Percentiles rank a stretch among this genome's conserved stretches.
Evolutionary conservation across 2,888 invertebrate genomes (phyloP).

Genomic region (Crematogaster levior): DNA sequence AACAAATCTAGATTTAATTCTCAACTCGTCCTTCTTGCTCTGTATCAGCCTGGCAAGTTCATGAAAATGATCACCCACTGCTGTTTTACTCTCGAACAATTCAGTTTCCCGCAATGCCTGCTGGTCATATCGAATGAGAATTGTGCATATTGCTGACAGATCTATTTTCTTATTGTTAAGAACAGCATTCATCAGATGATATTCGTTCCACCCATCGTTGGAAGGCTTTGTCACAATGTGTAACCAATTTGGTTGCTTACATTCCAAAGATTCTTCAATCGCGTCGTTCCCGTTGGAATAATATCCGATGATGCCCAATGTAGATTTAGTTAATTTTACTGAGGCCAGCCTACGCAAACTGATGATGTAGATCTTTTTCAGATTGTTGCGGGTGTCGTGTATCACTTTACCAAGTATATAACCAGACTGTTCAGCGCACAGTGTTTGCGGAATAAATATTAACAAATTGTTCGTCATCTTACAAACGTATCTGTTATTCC

Average conservation of each 20-base stretch:
- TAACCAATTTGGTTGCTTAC: constrained; percentile 79
- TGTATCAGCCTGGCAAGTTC: constrained; percentile 80
- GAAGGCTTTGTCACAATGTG: constrained; percentile 66
- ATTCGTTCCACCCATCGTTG: constrained; percentile 62
- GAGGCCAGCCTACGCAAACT: constrained; percentile 60
- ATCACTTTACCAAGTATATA: constrained; percentile 79
- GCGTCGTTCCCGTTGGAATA: constrained; percentile 68
- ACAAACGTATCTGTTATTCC: neutral
- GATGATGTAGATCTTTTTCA: constrained; percentile 80
- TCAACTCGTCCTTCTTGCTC: constrained; percentile 64
- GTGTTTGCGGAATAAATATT: constrained; percentile 79
- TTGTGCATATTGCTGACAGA: constrained; percentile 64
- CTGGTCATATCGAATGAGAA: constrained; percentile 81
- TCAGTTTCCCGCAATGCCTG: constrained; percentile 80
- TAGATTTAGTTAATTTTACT: constrained; percentile 56
- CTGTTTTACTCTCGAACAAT: constrained; percentile 71
- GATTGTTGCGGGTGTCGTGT: constrained; percentile 69
- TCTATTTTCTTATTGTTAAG: constrained; percentile 73
- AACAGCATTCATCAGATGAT: constrained; percentile 73
- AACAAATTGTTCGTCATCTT: constrained; percentile 77
- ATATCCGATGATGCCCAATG: constrained; percentile 77
- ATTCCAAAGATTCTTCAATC: constrained; percentile 62
- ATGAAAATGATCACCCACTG: constrained; percentile 79
- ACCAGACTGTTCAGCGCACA: constrained; percentile 75
- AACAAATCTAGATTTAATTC: constrained; percentile 65